A percentile compares a stretch with the other conserved stretches of the same genome.
Conservation (phyloP, 2,797 vertebrate species). For the Alauda arvensis region DNA sequence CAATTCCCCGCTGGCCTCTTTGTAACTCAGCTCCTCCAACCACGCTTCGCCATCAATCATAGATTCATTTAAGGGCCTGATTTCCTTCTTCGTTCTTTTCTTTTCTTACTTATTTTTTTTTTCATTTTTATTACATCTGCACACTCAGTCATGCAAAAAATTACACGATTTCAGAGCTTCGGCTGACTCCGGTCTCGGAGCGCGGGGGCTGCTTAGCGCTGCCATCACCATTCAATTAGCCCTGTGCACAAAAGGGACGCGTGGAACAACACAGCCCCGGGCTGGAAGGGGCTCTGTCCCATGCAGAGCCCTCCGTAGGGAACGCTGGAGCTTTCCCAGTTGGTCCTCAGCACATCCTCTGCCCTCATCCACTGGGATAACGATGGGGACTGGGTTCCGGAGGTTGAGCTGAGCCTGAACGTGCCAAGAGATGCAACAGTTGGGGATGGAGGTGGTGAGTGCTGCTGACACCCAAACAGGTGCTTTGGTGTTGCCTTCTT, state of each 20-base stretch:
- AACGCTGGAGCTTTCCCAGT: not conserved
- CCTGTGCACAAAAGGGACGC: not conserved
- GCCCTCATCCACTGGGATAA: accelerated
- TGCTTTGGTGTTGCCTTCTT: not conserved
- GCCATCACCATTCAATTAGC: conserved; percentile 58
- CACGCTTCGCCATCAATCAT: not conserved
- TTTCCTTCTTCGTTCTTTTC: not conserved
- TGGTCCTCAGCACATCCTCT: accelerated
- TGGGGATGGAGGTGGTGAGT: not conserved
- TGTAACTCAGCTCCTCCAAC: not conserved
- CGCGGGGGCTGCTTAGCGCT: conserved; percentile 44
- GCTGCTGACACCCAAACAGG: not conserved
- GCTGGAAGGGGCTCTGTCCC: not conserved
- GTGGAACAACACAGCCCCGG: not conserved
- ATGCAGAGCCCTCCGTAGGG: accelerated
- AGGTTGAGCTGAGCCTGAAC: not conserved
- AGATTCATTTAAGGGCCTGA: conserved; percentile 28
- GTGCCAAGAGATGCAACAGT: accelerated
- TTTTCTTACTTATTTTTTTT: not conserved
- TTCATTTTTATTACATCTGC: conserved; percentile 49
- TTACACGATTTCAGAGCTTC: conserved; percentile 67
- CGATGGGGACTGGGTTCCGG: accelerated
- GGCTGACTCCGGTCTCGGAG: conserved; percentile 30
- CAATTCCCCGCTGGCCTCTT: accelerated
- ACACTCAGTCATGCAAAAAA: conserved; percentile 71